Percentiles rank a stretch among this genome's conserved stretches.
Conservation (phyloP, 2,797 vertebrate species). For the Clarias laeviceps region DNA sequence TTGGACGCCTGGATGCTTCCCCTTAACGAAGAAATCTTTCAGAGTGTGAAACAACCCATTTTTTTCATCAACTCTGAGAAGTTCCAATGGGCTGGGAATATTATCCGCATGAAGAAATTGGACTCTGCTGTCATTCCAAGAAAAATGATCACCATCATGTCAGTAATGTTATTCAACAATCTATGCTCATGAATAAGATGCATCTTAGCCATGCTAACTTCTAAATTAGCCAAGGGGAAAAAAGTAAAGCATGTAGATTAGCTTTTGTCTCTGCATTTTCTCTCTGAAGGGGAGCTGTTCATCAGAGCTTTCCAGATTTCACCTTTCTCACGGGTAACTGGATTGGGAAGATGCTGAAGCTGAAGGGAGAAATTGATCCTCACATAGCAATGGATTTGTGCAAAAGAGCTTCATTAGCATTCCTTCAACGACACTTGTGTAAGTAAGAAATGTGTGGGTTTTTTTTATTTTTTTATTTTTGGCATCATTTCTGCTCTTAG, state of each 20-base stretch:
- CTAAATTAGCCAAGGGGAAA: not conserved
- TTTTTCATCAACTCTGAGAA: conserved; percentile 95
- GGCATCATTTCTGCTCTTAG: not conserved
- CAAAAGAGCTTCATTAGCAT: conserved; percentile 90
- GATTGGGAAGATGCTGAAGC: conserved; percentile 82
- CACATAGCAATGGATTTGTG: conserved; percentile 83
- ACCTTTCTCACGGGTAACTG: conserved; percentile 86
- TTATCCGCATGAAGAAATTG: conserved; percentile 83
- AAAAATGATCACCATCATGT: conserved; percentile 98
- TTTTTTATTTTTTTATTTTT: not conserved
- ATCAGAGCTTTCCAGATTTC: conserved; percentile 96
- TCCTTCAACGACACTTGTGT: conserved; percentile 92
- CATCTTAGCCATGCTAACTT: not conserved
- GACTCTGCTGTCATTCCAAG: conserved; percentile 76
- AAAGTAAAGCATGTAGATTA: not conserved
- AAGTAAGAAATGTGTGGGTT: conserved; percentile 57
- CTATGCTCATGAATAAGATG: not conserved
- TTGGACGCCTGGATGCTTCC: conserved; percentile 94
- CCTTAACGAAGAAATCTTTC: conserved; percentile 80
- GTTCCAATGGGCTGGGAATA: conserved; percentile 88
- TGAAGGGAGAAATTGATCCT: conserved; percentile 91
- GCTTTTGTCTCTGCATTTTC: not conserved
- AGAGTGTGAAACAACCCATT: conserved; percentile 85
- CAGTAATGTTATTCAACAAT: not conserved
- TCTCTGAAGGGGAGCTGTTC: conserved; percentile 84